Evolutionary conservation across 1,140 invertebrate genomes (phyloP).

Genomic region (Listronotus bonariensis): DNA sequence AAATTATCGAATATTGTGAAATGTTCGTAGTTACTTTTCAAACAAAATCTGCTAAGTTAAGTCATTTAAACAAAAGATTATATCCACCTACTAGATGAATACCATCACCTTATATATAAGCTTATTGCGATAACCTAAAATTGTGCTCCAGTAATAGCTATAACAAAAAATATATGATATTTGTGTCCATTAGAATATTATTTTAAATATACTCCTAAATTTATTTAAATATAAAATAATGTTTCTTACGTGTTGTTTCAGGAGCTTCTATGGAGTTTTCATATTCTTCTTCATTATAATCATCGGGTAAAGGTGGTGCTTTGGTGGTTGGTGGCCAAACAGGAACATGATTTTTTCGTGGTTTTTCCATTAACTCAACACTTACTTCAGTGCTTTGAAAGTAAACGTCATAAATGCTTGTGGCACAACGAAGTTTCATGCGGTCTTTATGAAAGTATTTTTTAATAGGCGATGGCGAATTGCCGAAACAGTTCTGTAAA

Average conservation of each 20-base stretch:
- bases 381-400: conserved; percentile 8
- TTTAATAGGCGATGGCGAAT: conserved; percentile 19
- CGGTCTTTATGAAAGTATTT: conserved; percentile 1
- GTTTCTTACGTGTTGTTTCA: conserved; percentile 11
- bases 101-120: no score
- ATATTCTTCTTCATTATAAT: background rate
- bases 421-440: conserved; percentile 24
- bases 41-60: no score
- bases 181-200: no score
- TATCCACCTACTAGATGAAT: no score
- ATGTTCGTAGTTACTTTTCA: no score
- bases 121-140: no score
- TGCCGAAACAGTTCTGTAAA: conserved; percentile 20
- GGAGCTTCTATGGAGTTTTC: conserved; percentile 7
- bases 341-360: background rate
- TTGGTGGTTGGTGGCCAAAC: background rate
- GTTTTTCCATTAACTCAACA: background rate
- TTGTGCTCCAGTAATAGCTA: no score
- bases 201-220: no score
- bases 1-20: no score
- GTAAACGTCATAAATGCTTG: conserved; percentile 24
- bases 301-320: background rate
- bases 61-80: no score
- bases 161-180: no score
- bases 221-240: no score